phyloP scores from a whole-genome alignment of 2,888 invertebrate species.

The Campopleginae sp. region DNA sequence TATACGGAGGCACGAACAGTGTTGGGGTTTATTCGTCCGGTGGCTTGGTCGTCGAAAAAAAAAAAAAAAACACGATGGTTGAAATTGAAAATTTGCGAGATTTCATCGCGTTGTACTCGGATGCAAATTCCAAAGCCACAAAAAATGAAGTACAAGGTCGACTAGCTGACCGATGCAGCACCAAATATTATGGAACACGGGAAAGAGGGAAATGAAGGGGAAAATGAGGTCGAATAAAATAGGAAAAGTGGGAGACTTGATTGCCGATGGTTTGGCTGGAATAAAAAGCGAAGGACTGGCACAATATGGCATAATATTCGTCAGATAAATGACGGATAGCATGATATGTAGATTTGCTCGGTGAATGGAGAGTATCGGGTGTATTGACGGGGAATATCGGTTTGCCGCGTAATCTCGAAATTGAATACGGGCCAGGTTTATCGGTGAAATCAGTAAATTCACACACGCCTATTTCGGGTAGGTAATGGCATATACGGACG shows the following conservation, averaged over 20 bases:
- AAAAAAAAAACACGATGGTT: background rate
- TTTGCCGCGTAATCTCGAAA: slow-evolving; percentile 61
- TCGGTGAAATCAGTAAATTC: slow-evolving; percentile 61
- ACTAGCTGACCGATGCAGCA: background rate
- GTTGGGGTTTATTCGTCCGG: background rate
- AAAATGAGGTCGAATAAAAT: background rate
- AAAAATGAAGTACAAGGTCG: background rate
- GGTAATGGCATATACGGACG: slow-evolving; percentile 48
- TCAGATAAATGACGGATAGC: slow-evolving; percentile 15
- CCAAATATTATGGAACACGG: background rate
- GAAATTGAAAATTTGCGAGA: background rate
- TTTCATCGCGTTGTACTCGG: background rate
- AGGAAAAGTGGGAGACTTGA: background rate
- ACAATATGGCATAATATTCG: background rate
- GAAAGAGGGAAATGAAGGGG: background rate
- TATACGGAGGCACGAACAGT: background rate
- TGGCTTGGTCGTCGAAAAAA: background rate
- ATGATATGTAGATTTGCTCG: background rate
- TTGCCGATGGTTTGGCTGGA: background rate
- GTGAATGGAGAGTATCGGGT: background rate
- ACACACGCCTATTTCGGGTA: slow-evolving; percentile 45
- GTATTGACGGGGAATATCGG: slow-evolving; percentile 52
- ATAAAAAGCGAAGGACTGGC: background rate
- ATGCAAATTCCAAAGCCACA: background rate
- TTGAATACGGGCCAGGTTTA: slow-evolving; percentile 51